phyloP scores from a whole-genome alignment of 2,797 vertebrate genomes.

The Rhinogobio ventralis region DNA sequence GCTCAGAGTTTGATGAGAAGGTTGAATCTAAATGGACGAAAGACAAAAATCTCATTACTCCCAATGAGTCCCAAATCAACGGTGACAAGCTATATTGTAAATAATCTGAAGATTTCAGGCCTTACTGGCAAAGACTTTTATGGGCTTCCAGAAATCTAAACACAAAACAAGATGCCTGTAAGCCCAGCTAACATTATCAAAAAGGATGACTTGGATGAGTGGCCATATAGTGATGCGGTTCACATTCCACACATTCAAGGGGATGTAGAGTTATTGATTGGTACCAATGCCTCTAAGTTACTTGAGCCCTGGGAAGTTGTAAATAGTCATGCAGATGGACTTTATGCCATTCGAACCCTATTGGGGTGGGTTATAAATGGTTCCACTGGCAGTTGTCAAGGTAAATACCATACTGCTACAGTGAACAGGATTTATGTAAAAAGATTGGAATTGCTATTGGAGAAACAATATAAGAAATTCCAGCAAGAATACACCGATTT shows the following conservation, averaged over 20 bases:
- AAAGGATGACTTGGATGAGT: background rate
- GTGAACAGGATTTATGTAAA: background rate
- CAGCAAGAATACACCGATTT: too few species aligned
- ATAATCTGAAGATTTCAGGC: constrained; percentile 20
- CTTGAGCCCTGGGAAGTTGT: too few species aligned
- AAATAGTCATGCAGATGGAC: background rate
- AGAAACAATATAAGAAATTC: background rate
- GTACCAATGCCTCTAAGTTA: too few species aligned
- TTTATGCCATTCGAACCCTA: background rate
- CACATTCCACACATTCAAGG: too few species aligned
- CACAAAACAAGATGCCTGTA: constrained; percentile 26
- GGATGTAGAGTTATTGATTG: too few species aligned
- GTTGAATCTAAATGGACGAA: too few species aligned
- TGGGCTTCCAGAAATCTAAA: constrained; percentile 3
- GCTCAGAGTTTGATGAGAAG: constrained; percentile 1
- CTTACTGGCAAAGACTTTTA: background rate
- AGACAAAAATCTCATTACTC: too few species aligned
- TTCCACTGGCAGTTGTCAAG: constrained; percentile 3
- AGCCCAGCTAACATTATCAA: background rate
- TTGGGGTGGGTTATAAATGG: constrained; percentile 43
- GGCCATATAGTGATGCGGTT: constrained; percentile 3
- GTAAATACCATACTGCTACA: background rate
- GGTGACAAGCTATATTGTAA: background rate
- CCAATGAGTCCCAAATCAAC: background rate
- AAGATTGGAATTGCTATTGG: background rate